phyloP scores from a whole-genome alignment of 2,113 vertebrate species.

The Phalacrocorax pelagicus region DNA sequence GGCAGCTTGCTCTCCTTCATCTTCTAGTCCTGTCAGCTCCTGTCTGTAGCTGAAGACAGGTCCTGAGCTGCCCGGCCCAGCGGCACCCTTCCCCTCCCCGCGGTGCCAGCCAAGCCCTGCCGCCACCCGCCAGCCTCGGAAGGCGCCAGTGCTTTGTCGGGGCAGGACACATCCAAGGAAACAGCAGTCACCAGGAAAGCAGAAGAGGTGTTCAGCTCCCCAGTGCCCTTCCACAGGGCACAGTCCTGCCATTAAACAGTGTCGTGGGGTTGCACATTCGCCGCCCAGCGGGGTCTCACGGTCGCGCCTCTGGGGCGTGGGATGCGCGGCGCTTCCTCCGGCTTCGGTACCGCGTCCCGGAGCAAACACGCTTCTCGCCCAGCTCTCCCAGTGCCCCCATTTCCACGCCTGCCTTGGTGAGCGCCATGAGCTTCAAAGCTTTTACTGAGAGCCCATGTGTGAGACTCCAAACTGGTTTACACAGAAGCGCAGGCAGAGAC shows the following conservation, averaged over 20 bases:
- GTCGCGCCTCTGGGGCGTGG: rapidly evolving
- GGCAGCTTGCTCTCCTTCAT: neutral
- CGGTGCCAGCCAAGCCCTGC: neutral
- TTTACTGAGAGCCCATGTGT: neutral
- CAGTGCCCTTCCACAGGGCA: neutral
- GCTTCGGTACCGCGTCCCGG: neutral
- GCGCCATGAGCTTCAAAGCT: neutral
- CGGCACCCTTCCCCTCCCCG: neutral
- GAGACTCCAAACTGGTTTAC: no score
- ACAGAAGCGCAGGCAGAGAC: neutral
- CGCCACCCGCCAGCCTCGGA: rapidly evolving
- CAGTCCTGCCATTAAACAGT: neutral
- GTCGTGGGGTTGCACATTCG: neutral
- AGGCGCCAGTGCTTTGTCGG: rapidly evolving
- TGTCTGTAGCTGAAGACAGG: neutral
- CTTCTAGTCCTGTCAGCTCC: neutral
- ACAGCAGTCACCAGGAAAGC: neutral
- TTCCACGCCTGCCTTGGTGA: neutral
- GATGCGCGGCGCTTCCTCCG: neutral
- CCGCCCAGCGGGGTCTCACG: neutral
- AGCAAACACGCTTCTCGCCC: neutral
- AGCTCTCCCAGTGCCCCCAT: neutral
- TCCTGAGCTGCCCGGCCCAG: neutral
- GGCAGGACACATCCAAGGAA: neutral
- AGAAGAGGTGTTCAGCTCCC: neutral